These are phyloP conservation scores for Ispidina picta DNA, from an alignment of 2,797 vertebrate genomes.

Conservation along the genomic window DNA sequence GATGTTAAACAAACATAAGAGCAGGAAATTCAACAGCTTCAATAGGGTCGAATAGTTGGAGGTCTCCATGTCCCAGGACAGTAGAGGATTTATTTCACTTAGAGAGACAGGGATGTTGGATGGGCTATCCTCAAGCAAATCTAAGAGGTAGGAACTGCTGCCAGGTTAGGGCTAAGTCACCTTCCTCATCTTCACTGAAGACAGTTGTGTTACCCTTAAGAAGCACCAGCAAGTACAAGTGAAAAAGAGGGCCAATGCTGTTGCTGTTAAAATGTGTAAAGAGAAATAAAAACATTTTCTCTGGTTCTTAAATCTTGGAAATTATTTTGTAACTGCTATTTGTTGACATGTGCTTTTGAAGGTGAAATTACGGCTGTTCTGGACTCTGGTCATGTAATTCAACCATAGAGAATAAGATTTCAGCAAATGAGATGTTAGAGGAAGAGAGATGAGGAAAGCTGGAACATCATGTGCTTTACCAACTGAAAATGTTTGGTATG, in stretches of 20 bases:
- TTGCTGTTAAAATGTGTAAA: not conserved
- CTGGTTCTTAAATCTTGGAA: not conserved
- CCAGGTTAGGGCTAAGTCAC: not conserved
- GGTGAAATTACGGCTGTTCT: not conserved
- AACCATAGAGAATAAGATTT: not conserved
- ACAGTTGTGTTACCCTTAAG: fast-evolving
- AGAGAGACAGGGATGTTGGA: not conserved
- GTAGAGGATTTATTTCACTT: not conserved
- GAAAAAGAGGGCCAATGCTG: not conserved
- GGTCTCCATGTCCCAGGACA: not conserved
- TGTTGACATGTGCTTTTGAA: not conserved
- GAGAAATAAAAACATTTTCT: not conserved
- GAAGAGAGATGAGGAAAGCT: not conserved
- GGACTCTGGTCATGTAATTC: not conserved
- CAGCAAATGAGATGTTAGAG: constrained; percentile 18
- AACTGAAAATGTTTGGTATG: constrained; percentile 12
- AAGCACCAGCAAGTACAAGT: not conserved
- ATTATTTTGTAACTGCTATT: not conserved
- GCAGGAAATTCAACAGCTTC: not conserved
- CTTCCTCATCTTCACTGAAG: not conserved
- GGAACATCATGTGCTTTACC: constrained; percentile 48
- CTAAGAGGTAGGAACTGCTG: not conserved
- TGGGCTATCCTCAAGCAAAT: not conserved
- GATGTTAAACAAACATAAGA: not conserved
- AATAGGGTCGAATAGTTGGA: not conserved